Evolutionary conservation across 2,113 vertebrate genomes (phyloP).

Genomic region (Cisticola juncidis): DNA sequence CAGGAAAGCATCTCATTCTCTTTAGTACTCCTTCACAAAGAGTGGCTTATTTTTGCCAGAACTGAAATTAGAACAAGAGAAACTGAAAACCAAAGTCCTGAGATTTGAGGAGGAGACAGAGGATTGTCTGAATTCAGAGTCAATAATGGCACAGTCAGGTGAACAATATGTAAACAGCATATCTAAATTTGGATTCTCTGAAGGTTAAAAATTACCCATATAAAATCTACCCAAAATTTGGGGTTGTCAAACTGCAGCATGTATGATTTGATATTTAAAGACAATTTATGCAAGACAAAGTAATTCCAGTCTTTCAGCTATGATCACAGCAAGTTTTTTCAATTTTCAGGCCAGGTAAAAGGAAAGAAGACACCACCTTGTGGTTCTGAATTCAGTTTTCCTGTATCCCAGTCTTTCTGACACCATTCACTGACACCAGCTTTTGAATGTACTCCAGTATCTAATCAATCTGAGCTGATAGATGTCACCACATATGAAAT

Average conservation of each 20-base stretch:
- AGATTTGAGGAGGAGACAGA: background rate
- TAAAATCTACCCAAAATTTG: background rate
- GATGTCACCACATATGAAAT: background rate
- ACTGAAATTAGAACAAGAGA: background rate
- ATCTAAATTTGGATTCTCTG: background rate
- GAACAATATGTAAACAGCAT: background rate
- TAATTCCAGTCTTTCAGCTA: background rate
- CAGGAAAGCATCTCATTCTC: background rate
- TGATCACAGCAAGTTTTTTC: background rate
- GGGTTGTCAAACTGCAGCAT: background rate
- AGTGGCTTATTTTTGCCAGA: background rate
- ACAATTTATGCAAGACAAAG: background rate
- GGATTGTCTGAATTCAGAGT: background rate
- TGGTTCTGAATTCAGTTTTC: background rate
- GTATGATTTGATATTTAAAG: background rate
- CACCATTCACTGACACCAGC: background rate
- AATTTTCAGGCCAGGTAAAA: background rate
- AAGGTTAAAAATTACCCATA: background rate
- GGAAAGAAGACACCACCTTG: background rate
- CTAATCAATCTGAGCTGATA: background rate
- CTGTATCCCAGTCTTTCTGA: background rate
- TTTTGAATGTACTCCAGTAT: background rate
- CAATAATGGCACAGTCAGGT: background rate
- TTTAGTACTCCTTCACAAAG: background rate
- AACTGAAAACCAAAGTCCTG: background rate